A percentile compares a stretch with the other conserved stretches of the same genome.
phyloP scores from a whole-genome alignment of 2,113 vertebrate genomes.

The Malurus cyaneus region DNA sequence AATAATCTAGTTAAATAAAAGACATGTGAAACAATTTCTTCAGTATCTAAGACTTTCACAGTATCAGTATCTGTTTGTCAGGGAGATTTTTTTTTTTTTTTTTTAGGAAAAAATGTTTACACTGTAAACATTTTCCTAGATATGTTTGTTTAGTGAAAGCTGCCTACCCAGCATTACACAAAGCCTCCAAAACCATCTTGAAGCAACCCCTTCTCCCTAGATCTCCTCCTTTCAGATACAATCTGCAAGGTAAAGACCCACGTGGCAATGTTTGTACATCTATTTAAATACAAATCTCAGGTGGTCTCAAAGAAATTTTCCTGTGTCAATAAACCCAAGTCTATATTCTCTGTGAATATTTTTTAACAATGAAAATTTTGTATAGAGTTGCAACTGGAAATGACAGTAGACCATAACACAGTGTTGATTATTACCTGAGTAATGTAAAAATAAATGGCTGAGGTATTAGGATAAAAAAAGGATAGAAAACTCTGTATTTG shows the following conservation, averaged over 20 bases:
- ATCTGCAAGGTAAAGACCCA: not conserved
- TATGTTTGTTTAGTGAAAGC: not conserved
- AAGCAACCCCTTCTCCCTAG: not conserved
- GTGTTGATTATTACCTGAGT: not conserved
- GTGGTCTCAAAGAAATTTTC: not conserved
- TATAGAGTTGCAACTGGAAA: not conserved
- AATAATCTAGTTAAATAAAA: not conserved
- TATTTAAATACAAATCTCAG: not conserved
- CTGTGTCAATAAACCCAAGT: not conserved
- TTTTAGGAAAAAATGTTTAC: not conserved
- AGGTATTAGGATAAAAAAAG: not conserved
- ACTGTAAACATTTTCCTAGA: not conserved
- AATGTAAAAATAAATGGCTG: not conserved
- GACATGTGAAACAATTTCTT: not conserved
- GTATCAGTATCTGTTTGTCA: too few species aligned
- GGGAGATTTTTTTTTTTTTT: fast-evolving
- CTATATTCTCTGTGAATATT: not conserved
- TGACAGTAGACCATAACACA: not conserved
- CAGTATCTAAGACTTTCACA: not conserved
- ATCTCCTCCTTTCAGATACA: not conserved
- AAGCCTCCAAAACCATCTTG: not conserved
- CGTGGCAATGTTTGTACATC: not conserved
- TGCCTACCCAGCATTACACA: not conserved
- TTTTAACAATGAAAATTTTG: not conserved
- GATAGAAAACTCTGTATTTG: not conserved